Percentiles rank a stretch among this genome's conserved stretches.
These are phyloP conservation scores for Dinothrombium tinctorium DNA, from an alignment of 1,140 invertebrate genomes.

Conservation along the genomic window DNA sequence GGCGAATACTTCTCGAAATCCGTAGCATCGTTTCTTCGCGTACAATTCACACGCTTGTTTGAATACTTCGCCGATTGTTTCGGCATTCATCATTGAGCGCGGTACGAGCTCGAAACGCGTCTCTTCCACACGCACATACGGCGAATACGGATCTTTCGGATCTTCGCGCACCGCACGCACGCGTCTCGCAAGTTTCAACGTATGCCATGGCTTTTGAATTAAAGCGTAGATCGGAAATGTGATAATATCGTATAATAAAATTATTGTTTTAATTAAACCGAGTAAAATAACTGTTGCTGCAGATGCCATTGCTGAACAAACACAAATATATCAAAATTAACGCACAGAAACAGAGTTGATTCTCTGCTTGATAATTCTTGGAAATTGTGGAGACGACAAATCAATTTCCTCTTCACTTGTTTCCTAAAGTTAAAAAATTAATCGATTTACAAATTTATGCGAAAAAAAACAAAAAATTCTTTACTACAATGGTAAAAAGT, in stretches of 20 bases:
- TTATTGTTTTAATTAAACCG: slow-evolving; percentile 17
- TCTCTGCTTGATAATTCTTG: too few relatives aligned
- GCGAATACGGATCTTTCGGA: not conserved
- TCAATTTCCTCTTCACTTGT: too few relatives aligned
- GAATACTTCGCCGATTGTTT: slow-evolving; percentile 67
- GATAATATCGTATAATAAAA: slow-evolving; percentile 51
- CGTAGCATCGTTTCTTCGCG: slow-evolving; percentile 39
- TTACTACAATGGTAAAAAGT: too few relatives aligned
- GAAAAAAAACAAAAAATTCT: too few relatives aligned
- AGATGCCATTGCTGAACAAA: too few relatives aligned
- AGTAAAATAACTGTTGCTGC: too few relatives aligned
- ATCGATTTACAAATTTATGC: too few relatives aligned
- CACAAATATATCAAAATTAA: too few relatives aligned
- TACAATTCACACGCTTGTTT: slow-evolving; percentile 44
- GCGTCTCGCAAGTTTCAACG: slow-evolving; percentile 8
- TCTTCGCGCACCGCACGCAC: not conserved
- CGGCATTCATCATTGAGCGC: slow-evolving; percentile 31
- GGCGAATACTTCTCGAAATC: slow-evolving; percentile 62
- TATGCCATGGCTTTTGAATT: slow-evolving; percentile 59
- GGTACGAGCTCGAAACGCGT: not conserved
- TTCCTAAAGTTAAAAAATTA: too few relatives aligned
- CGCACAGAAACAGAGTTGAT: too few relatives aligned
- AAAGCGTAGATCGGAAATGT: slow-evolving; percentile 69
- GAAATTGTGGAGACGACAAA: too few relatives aligned
- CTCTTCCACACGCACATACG: not conserved